Evolutionary conservation across 1,140 invertebrate genomes (phyloP).

Genomic region (Catajapyx aquilonaris): DNA sequence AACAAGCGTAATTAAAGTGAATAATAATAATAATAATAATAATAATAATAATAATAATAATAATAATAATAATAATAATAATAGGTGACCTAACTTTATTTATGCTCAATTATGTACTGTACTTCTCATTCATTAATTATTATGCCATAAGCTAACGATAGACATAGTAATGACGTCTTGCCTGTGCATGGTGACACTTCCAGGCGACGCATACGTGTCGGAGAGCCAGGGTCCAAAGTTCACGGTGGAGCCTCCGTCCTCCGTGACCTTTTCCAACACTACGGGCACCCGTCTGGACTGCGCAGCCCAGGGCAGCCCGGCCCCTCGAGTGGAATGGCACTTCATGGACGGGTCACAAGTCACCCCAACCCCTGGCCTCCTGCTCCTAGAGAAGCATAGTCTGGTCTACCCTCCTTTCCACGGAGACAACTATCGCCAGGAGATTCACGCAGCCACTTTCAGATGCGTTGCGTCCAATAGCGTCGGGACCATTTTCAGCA

Average conservation of each 20-base stretch:
- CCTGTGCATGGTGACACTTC: too few species aligned
- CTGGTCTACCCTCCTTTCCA: neutral
- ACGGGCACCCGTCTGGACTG: constrained; percentile 19
- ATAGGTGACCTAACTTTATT: too few species aligned
- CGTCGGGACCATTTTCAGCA: constrained; percentile 20
- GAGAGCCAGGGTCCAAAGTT: constrained; percentile 20
- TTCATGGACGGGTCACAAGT: constrained; percentile 18
- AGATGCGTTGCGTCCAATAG: constrained; percentile 20
- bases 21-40: too few species aligned
- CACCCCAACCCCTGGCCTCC: constrained; percentile 15
- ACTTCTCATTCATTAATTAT: too few species aligned
- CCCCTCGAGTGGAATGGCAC: constrained; percentile 18
- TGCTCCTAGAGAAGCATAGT: neutral
- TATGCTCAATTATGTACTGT: too few species aligned
- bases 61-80: too few species aligned
- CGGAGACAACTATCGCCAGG: constrained; percentile 4
- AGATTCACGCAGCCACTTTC: constrained; percentile 18
- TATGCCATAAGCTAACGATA: too few species aligned
- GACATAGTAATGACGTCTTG: too few species aligned
- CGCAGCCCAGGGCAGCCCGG: constrained; percentile 19
- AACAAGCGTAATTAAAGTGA: too few species aligned
- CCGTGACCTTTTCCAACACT: constrained; percentile 21
- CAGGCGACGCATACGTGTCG: constrained; percentile 8
- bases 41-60: too few species aligned
- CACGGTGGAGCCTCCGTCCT: constrained; percentile 19